phyloP scores from a whole-genome alignment of 1,140 invertebrate genomes.

The Dysdera silvatica region DNA sequence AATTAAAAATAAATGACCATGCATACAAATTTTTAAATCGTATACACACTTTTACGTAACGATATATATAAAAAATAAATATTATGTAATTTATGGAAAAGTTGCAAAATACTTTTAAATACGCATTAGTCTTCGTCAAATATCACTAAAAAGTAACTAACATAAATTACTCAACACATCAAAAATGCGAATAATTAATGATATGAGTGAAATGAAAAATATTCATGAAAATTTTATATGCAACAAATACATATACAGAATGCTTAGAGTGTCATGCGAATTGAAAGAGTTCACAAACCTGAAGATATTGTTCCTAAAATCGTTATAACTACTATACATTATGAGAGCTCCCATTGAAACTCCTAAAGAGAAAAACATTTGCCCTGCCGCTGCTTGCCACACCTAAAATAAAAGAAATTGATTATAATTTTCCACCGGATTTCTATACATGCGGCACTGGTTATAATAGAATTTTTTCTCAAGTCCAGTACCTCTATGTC shows the following conservation, averaged over 20 bases:
- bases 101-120: too few species aligned
- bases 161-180: neutral
- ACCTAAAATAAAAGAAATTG: constrained; percentile 35
- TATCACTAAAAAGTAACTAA: neutral
- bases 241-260: neutral
- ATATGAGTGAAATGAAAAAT: neutral
- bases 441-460: neutral
- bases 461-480: neutral
- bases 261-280: neutral
- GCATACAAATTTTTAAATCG: too few species aligned
- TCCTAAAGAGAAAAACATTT: constrained; percentile 49
- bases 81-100: too few species aligned
- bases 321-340: constrained; percentile 49
- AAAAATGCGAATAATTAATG: neutral
- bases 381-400: constrained; percentile 47
- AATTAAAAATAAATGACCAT: too few species aligned
- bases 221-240: neutral
- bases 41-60: too few species aligned
- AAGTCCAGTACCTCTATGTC: constrained; percentile 42
- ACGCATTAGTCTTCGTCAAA: too few species aligned
- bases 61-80: too few species aligned
- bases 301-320: constrained; percentile 45
- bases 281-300: constrained; percentile 14
- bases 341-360: constrained; percentile 49
- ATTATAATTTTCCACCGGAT: neutral